phyloP scores from a whole-genome alignment of 2,797 vertebrate genomes.

The Ptychobarbus kaznakovi region DNA sequence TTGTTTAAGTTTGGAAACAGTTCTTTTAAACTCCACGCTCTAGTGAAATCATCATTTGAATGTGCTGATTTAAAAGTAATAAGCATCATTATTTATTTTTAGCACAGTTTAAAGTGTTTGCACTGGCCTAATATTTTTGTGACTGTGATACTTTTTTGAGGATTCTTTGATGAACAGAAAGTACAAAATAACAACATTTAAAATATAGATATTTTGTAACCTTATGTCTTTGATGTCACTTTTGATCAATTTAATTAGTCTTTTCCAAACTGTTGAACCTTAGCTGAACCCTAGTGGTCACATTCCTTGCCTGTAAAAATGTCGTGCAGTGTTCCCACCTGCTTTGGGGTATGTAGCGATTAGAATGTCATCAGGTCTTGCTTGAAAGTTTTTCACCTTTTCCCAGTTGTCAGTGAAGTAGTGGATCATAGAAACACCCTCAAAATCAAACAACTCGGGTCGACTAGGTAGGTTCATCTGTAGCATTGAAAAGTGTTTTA shows the following conservation, averaged over 20 bases:
- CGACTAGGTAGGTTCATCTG: conserved; percentile 57
- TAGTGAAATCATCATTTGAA: no score
- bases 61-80: no score
- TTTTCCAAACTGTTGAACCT: not conserved
- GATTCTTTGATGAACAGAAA: not conserved
- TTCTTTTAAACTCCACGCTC: no score
- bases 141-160: no score
- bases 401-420: conserved; percentile 75
- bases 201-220: not conserved
- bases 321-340: conserved; percentile 55
- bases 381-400: conserved; percentile 70
- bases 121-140: no score
- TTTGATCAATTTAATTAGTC: not conserved
- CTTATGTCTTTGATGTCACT: not conserved
- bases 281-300: not conserved
- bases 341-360: conserved; percentile 72
- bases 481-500: conserved; percentile 1
- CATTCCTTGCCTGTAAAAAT: not conserved
- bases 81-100: no score
- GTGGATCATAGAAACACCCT: conserved; percentile 68
- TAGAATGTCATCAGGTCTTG: conserved; percentile 73
- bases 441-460: conserved; percentile 68
- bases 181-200: not conserved
- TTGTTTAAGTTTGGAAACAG: no score
- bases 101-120: no score